Evolutionary conservation across 1,140 invertebrate genomes (phyloP), one percentile per base, ranked within the genome.

Genomic region (Brachystomella parvula): DNA sequence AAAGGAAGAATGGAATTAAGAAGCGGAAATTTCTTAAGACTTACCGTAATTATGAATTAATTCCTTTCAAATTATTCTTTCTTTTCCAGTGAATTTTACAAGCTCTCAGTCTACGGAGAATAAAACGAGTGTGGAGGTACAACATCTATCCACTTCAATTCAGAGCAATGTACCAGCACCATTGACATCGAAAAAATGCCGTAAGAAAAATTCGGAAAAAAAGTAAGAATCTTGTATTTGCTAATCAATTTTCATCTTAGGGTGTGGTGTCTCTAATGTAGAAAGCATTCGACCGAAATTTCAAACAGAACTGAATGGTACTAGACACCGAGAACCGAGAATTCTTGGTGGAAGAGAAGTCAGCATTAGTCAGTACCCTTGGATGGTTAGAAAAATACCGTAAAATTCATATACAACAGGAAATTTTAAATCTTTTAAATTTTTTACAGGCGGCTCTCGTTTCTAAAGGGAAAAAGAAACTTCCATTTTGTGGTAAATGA

Each of bases 351-450:
- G 90, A 24, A 81, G 83, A 68, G 87, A 89, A 26, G 87, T 90
- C 0, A 82, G 83, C 9, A 81, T 87, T 2, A 88, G 91, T 76
- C 84, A 87, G 73, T 92, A 91, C 76, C 90, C 90, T 3, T 93
- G 90, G 89, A 82, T 92, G 73, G 89, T 29, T 58, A n/a, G n/a
- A n/a, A n/a, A n/a, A n/a, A n/a, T n/a, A 9, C 15, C 12, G 9
- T 15, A 57, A 26, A 57, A 57, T 9, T 15, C 15, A 24, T 17
- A 15, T 17, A 57, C 24, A 24, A 6, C 19, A 29, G 24, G 17
- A 6, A 56, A 56, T 56, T 9, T n/a, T 12, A 24, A 49, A 66
- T 66, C 32, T 64, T 64, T n/a, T 72, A 68, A 68, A 70, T 61
- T 0, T 24, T 67, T 1, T n/a, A n/a, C n/a, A n/a, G n/a, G n/a